A percentile compares a stretch with the other conserved stretches of the same genome.
These are phyloP conservation scores for Salvelinus alpinus DNA, from an alignment of 2,113 vertebrate genomes.

Conservation along the genomic window DNA sequence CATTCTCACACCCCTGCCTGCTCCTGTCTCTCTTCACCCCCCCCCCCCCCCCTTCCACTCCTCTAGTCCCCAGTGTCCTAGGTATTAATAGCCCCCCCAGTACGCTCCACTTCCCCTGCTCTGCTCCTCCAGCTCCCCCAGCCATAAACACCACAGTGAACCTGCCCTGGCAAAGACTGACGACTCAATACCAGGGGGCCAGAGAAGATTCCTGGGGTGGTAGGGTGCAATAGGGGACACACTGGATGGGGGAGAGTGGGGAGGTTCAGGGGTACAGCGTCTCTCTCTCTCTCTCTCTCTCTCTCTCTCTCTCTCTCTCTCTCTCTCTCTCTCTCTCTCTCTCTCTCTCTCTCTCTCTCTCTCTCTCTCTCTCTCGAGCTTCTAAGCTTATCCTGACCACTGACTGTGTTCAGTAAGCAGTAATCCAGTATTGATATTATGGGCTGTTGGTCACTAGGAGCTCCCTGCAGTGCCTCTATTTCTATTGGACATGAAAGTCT, in stretches of 20 bases:
- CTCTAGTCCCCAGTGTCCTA: not conserved
- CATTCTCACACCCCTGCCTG: not conserved
- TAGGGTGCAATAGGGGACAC: not conserved
- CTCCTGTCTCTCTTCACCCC: not conserved
- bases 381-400: too few relatives aligned
- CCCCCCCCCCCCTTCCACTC: not conserved
- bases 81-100: not conserved
- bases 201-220: not conserved
- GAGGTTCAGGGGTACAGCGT: not conserved
- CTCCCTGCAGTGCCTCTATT: slow-evolving; percentile 30
- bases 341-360: too few relatives aligned
- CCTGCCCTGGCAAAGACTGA: not conserved
- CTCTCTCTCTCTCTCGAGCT: too few relatives aligned
- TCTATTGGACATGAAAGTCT: slow-evolving; percentile 46
- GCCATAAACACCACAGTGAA: not conserved
- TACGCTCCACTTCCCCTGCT: not conserved
- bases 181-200: not conserved
- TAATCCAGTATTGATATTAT: slow-evolving; percentile 14
- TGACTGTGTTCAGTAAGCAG: not conserved
- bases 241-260: not conserved
- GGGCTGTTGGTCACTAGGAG: slow-evolving; percentile 31
- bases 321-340: too few relatives aligned
- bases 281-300: too few relatives aligned
- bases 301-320: too few relatives aligned
- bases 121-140: not conserved